phyloP scores from a whole-genome alignment of 2,888 invertebrate species.

The Caenorhabditis becei region DNA sequence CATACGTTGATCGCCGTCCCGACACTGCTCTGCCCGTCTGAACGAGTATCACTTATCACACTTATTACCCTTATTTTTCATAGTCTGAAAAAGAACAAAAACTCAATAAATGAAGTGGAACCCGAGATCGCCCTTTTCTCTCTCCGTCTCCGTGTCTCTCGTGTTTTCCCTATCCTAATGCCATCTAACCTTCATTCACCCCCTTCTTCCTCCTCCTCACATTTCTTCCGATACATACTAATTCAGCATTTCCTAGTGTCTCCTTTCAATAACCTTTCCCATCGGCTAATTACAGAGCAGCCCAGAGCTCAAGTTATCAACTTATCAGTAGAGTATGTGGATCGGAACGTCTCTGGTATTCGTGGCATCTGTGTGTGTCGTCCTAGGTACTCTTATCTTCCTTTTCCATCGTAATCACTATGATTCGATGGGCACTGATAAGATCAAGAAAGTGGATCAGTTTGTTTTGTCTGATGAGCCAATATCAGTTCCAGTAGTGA shows the following conservation, averaged over 20 bases:
- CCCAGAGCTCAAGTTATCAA: background rate
- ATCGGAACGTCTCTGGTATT: conserved; percentile 7
- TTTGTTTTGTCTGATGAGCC: too few relatives aligned
- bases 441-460: too few relatives aligned
- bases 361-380: conserved; percentile 19
- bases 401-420: conserved; percentile 10
- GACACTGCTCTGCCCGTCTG: conserved; percentile 5
- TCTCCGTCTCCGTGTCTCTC: conserved; percentile 4
- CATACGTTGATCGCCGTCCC: conserved; percentile 41
- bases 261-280: too few relatives aligned
- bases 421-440: too few relatives aligned
- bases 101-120: too few relatives aligned
- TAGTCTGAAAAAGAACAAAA: too few relatives aligned
- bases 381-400: conserved; percentile 29
- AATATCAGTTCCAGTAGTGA: too few relatives aligned
- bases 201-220: conserved; percentile 1
- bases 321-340: conserved; percentile 9
- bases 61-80: too few relatives aligned
- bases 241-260: too few relatives aligned
- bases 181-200: conserved; percentile 26
- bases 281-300: background rate
- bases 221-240: too few relatives aligned
- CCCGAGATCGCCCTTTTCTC: too few relatives aligned
- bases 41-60: too few relatives aligned
- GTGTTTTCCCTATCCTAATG: conserved; percentile 25